Evolutionary conservation across 2,797 vertebrate species (phyloP).

Genomic region (Mus spretus): DNA sequence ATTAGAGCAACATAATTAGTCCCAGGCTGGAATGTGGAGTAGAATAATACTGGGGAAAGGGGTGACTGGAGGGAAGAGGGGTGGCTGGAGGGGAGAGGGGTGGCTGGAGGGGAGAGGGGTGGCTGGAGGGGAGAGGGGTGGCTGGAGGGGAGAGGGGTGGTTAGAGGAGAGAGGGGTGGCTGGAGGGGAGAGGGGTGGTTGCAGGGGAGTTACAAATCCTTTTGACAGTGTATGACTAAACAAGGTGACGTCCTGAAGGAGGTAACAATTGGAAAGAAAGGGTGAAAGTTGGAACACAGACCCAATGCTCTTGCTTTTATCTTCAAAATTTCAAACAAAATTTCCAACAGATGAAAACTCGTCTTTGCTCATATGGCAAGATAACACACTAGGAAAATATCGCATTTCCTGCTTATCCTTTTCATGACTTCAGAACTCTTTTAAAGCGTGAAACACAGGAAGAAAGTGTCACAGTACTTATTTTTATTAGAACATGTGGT

Average conservation of each 20-base stretch:
- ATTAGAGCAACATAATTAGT: not conserved
- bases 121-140: not conserved
- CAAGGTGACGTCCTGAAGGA: not conserved
- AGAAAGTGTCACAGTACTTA: not conserved
- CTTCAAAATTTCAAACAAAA: not conserved
- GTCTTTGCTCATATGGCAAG: not conserved
- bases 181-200: not conserved
- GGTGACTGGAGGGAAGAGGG: not conserved
- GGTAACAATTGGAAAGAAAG: not conserved
- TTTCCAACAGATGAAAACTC: not conserved
- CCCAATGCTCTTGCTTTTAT: not conserved
- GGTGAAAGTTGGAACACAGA: not conserved
- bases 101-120: not conserved
- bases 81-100: not conserved
- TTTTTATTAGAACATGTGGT: not conserved
- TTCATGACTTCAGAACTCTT: not conserved
- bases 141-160: not conserved
- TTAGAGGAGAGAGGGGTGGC: not conserved
- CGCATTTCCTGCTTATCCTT: not conserved
- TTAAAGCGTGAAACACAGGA: not conserved
- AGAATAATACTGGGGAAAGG: not conserved
- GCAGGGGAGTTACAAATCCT: not conserved
- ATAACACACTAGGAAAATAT: constrained; percentile 7
- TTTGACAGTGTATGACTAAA: not conserved
- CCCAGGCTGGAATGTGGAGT: not conserved